phyloP scores from a whole-genome alignment of 2,797 vertebrate genomes.

The Myotis findleyi region DNA sequence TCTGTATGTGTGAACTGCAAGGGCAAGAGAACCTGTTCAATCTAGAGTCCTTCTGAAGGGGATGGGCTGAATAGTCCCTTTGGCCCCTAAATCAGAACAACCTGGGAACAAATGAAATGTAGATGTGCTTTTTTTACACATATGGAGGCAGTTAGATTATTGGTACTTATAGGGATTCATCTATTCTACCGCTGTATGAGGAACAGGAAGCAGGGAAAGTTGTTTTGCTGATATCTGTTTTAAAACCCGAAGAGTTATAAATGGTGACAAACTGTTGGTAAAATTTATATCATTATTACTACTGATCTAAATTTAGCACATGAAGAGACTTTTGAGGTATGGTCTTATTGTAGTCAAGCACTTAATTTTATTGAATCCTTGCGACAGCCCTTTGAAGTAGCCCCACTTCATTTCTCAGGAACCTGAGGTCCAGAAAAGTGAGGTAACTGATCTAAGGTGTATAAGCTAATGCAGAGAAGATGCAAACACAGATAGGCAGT shows the following conservation, averaged over 20 bases:
- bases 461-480: background rate
- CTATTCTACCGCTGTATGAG: background rate
- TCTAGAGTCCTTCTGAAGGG: background rate
- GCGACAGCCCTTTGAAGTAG: background rate
- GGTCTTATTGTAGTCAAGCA: background rate
- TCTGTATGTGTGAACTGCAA: background rate
- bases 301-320: background rate
- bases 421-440: background rate
- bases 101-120: background rate
- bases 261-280: background rate
- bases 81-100: background rate
- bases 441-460: background rate
- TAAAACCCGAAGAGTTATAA: slow-evolving; percentile 37
- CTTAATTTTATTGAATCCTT: slow-evolving; percentile 6
- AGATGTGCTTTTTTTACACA: background rate
- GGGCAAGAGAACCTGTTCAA: background rate
- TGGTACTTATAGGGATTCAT: background rate
- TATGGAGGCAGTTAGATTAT: background rate
- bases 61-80: background rate
- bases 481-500: background rate
- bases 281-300: slow-evolving; percentile 3
- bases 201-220: slow-evolving; percentile 30
- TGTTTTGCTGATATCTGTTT: slow-evolving; percentile 20
- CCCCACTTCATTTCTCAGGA: background rate
- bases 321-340: background rate